Evolutionary conservation across 92 coral and sea anemone species (phyloP).

Genomic region (Anthopleura xanthogrammica): DNA sequence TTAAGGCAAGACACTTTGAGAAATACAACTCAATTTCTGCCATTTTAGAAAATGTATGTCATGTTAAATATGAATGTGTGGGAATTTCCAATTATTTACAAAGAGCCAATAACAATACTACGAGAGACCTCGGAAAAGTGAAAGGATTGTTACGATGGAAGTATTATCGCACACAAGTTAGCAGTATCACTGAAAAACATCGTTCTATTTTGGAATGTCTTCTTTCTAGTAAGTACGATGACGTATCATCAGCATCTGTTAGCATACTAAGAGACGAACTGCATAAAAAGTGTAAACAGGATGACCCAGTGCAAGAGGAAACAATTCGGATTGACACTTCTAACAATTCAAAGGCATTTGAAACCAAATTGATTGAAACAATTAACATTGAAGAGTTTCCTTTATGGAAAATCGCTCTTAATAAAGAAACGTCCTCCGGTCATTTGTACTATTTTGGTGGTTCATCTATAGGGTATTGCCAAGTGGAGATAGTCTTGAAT

Average conservation of each 20-base stretch:
- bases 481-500: not conserved
- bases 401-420: not conserved
- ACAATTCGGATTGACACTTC: not conserved
- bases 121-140: not conserved
- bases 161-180: not conserved
- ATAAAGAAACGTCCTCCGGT: not conserved
- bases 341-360: not conserved
- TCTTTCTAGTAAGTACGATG: slow-evolving; percentile 1
- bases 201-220: slow-evolving; percentile 1
- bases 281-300: not conserved
- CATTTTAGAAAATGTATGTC: not conserved
- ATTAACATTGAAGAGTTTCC: not conserved
- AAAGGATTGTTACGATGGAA: slow-evolving; percentile 9
- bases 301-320: not conserved
- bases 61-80: not conserved
- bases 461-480: not conserved
- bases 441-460: slow-evolving; percentile 5
- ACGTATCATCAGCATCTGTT: not conserved
- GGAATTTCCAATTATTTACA: not conserved
- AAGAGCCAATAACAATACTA: slow-evolving; percentile 9
- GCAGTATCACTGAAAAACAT: not conserved
- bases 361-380: not conserved
- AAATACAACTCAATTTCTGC: not conserved
- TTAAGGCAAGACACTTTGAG: slow-evolving; percentile 1
- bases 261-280: not conserved